Evolutionary conservation across 2,888 invertebrate species (phyloP).

Genomic region (Pristionchus entomophagus): DNA sequence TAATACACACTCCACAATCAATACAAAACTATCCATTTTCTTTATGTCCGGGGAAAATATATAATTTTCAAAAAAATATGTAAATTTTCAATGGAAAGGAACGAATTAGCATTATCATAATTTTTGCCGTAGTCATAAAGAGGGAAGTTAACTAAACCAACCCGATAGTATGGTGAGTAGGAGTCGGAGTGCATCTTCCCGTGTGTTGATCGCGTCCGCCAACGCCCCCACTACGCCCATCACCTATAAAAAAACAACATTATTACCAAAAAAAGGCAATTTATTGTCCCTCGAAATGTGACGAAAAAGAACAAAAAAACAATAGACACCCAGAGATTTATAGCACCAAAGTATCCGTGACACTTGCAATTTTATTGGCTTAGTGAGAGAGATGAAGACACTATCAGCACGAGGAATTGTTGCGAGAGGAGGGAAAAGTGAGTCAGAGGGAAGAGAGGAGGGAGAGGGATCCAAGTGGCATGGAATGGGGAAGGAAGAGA

Average conservation of each 20-base stretch:
- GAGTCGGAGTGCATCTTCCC: constrained; percentile 72
- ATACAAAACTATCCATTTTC: too few relatives aligned
- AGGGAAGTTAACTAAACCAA: background rate
- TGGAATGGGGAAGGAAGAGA: background rate
- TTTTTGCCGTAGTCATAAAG: too few relatives aligned
- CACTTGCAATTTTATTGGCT: background rate
- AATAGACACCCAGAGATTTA: too few relatives aligned
- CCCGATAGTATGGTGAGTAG: constrained; percentile 72
- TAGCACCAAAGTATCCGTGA: too few relatives aligned
- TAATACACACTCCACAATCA: constrained; percentile 55
- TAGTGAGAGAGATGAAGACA: background rate
- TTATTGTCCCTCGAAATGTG: too few relatives aligned
- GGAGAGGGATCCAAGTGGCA: constrained; percentile 19
- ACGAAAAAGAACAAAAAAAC: too few relatives aligned
- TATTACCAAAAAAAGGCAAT: too few relatives aligned
- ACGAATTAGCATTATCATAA: background rate
- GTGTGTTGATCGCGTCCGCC: constrained; percentile 63
- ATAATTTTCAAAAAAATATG: too few relatives aligned
- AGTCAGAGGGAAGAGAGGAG: background rate
- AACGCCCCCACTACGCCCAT: constrained; percentile 60
- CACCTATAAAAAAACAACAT: background rate
- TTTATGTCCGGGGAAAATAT: too few relatives aligned
- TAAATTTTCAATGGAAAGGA: too few relatives aligned
- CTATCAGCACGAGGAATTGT: background rate
- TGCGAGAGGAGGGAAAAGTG: background rate